Percentiles rank a stretch among this genome's conserved stretches.
These are phyloP conservation scores for Oenanthe melanoleuca DNA, from an alignment of 2,113 vertebrate genomes.

Conservation along the genomic window DNA sequence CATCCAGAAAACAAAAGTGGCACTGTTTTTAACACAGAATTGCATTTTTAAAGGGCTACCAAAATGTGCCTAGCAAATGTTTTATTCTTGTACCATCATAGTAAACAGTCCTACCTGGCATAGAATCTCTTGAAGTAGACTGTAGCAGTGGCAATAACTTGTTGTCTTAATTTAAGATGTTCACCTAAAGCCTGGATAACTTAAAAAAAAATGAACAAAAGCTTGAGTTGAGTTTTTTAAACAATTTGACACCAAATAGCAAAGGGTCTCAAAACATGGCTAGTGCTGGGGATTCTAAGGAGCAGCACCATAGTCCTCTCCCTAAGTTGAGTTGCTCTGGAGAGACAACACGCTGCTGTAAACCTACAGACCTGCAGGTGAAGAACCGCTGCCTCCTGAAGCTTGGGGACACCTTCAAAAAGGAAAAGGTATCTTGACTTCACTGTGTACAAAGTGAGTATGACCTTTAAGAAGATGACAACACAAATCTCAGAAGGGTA, in stretches of 20 bases:
- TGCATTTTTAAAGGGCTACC: constrained; percentile 58
- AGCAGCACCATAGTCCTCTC: constrained; percentile 6
- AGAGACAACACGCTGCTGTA: background rate
- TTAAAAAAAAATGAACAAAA: constrained; percentile 73
- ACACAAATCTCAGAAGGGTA: background rate
- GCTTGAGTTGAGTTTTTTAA: constrained; percentile 56
- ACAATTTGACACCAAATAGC: constrained; percentile 50
- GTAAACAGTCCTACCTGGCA: constrained; percentile 86
- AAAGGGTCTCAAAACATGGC: background rate
- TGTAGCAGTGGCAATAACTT: constrained; percentile 98
- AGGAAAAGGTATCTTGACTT: background rate
- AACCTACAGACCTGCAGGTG: constrained; percentile 21
- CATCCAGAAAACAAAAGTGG: constrained; percentile 61
- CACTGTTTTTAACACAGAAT: constrained; percentile 50
- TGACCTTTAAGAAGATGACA: background rate
- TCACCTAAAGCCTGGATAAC: constrained; percentile 99
- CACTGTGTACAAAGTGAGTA: background rate
- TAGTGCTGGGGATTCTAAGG: background rate
- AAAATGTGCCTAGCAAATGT: constrained; percentile 60
- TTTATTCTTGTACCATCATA: constrained; percentile 53
- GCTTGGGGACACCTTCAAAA: background rate
- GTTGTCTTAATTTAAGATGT: constrained; percentile 98
- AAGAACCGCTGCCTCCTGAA: background rate
- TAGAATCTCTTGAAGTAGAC: constrained; percentile 99
- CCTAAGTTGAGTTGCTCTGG: background rate